A percentile compares a stretch with the other conserved stretches of the same genome.
phyloP scores from a whole-genome alignment of 2,888 invertebrate genomes.

The Beris chalybata region DNA sequence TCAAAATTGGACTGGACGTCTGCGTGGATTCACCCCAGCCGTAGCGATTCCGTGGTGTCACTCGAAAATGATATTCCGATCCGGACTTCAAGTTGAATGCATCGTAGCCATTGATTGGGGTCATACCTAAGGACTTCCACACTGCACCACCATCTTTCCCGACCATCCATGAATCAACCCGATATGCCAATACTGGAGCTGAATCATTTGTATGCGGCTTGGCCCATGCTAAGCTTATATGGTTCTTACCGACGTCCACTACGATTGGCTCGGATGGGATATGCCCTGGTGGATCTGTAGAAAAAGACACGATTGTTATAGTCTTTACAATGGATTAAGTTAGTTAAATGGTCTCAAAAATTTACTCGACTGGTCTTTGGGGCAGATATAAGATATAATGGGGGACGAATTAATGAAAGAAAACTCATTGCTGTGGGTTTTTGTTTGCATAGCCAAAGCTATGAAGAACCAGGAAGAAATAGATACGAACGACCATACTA shows the following conservation, averaged over 20 bases:
- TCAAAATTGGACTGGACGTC: slow-evolving; percentile 64
- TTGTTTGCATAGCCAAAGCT: no score
- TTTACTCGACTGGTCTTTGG: no score
- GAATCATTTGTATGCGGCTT: slow-evolving; percentile 68
- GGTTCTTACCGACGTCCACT: slow-evolving; percentile 81
- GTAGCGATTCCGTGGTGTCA: slow-evolving; percentile 85
- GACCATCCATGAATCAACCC: slow-evolving; percentile 77
- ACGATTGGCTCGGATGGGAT: slow-evolving; percentile 75
- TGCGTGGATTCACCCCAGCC: slow-evolving; percentile 84
- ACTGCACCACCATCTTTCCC: slow-evolving; percentile 82
- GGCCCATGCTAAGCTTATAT: slow-evolving; percentile 83
- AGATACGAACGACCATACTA: no score
- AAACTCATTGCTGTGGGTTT: no score
- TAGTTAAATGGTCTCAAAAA: no score
- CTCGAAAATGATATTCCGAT: slow-evolving; percentile 81
- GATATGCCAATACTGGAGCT: slow-evolving; percentile 80
- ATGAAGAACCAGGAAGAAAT: no score
- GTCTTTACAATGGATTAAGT: no score
- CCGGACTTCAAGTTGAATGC: slow-evolving; percentile 80
- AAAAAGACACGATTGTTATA: no score
- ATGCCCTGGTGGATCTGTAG: slow-evolving; percentile 77
- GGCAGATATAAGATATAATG: no score
- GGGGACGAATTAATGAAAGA: no score
- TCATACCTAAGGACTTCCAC: slow-evolving; percentile 80
- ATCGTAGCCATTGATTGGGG: slow-evolving; percentile 78